Percentiles rank a stretch among this genome's conserved stretches.
These are phyloP conservation scores for Drosophila arizonae DNA, from an alignment of 1,140 invertebrate species.

Conservation along the genomic window DNA sequence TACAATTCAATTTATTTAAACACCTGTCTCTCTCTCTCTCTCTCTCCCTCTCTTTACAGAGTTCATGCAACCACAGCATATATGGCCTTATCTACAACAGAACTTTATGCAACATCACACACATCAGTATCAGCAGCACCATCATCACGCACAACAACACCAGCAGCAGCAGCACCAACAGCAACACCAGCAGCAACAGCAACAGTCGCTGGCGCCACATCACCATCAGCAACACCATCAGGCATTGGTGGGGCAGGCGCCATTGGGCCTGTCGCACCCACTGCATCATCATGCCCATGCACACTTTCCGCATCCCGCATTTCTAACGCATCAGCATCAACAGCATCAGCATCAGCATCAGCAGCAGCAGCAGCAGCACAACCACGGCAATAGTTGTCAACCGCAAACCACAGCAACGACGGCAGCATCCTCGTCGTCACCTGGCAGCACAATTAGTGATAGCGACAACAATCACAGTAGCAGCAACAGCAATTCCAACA, in stretches of 20 bases:
- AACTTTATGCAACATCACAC: slow-evolving; percentile 82
- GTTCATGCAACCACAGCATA: slow-evolving; percentile 83
- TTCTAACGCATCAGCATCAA: slow-evolving; percentile 77
- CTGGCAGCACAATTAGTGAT: slow-evolving; percentile 83
- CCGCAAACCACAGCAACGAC: slow-evolving; percentile 76
- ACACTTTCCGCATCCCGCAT: slow-evolving; percentile 78
- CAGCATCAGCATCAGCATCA: slow-evolving; percentile 60
- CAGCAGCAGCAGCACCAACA: slow-evolving; percentile 52
- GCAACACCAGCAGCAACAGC: slow-evolving; percentile 27
- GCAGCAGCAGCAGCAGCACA: slow-evolving; percentile 55
- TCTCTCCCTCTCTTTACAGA: slow-evolving; percentile 47
- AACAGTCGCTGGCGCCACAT: slow-evolving; percentile 3
- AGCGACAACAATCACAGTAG: slow-evolving; percentile 82
- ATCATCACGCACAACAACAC: slow-evolving; percentile 56
- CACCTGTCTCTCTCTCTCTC: background rate
- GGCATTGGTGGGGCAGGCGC: slow-evolving; percentile 55
- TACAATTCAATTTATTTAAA: background rate
- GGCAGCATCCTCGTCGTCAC: slow-evolving; percentile 78
- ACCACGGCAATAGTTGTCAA: slow-evolving; percentile 82
- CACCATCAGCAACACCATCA: slow-evolving; percentile 66
- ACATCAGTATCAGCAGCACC: slow-evolving; percentile 76
- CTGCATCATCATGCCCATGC: slow-evolving; percentile 63
- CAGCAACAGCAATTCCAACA: slow-evolving; percentile 50
- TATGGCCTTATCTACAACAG: slow-evolving; percentile 83
- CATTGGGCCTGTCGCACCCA: slow-evolving; percentile 45